Evolutionary conservation across 2,113 vertebrate species (phyloP).

Genomic region (Alethe castanea): DNA sequence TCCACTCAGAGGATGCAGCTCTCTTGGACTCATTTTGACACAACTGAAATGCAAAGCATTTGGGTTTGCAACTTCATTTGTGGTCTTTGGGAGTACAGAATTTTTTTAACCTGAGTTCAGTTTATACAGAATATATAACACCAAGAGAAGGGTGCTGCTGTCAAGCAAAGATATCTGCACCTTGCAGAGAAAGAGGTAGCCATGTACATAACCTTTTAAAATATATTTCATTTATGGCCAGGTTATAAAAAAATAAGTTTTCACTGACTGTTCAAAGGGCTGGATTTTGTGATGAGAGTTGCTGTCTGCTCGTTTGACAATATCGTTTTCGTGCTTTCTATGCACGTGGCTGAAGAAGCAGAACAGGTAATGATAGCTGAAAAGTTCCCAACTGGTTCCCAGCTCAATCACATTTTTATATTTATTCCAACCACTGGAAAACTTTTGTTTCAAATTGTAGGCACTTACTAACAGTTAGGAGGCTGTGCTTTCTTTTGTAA

Average conservation of each 20-base stretch:
- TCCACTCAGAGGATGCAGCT: rapidly evolving
- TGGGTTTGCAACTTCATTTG: neutral
- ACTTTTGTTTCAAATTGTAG: neutral
- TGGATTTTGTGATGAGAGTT: neutral
- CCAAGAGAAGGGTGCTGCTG: neutral
- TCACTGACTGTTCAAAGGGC: neutral
- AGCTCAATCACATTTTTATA: neutral
- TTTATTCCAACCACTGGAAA: neutral
- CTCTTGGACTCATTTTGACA: neutral
- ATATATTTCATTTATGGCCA: neutral
- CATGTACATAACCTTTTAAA: neutral
- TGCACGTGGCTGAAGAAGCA: neutral
- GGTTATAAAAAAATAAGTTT: neutral
- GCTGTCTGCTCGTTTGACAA: neutral
- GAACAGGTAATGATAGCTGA: neutral
- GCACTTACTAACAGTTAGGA: neutral
- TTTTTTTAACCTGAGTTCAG: neutral
- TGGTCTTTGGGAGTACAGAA: neutral
- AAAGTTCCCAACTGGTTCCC: neutral
- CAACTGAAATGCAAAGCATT: neutral
- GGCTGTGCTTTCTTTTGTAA: neutral
- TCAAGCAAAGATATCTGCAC: neutral
- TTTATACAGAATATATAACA: neutral
- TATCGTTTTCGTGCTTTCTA: neutral
- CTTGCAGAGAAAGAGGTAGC: neutral